phyloP scores from a whole-genome alignment of 2,888 invertebrate genomes.

The Nomada ruficornis region DNA sequence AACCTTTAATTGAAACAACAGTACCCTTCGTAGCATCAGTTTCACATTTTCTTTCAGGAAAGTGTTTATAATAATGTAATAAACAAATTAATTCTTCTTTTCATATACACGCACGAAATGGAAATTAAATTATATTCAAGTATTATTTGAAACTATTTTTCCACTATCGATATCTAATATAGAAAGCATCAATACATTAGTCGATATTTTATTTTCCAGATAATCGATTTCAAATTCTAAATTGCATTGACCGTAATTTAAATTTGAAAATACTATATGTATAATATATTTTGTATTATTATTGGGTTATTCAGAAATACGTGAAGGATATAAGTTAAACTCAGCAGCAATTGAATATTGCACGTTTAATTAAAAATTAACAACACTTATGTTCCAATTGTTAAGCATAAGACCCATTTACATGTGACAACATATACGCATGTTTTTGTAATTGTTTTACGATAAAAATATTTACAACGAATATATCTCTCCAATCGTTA shows the following conservation, averaged over 20 bases:
- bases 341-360: neutral
- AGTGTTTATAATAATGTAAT: neutral
- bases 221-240: neutral
- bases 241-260: neutral
- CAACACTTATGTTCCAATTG: neutral
- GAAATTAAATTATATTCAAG: conserved; percentile 1
- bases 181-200: neutral
- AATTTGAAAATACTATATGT: neutral
- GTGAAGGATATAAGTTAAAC: neutral
- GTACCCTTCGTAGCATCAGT: neutral
- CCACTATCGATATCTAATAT: conserved; percentile 13
- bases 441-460: neutral
- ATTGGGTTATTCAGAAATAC: neutral
- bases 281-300: neutral
- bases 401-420: conserved; percentile 13
- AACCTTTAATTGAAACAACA: conserved; percentile 23
- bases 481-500: neutral
- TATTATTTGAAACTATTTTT: neutral
- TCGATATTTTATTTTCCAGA: conserved; percentile 15
- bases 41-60: neutral
- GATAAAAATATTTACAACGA: neutral
- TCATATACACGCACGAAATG: neutral
- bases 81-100: neutral
- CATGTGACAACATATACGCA: neutral
- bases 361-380: neutral